Base-by-base conservation (phyloP, 2,888 invertebrate species). In the Herminia tarsipennalis region DNA sequence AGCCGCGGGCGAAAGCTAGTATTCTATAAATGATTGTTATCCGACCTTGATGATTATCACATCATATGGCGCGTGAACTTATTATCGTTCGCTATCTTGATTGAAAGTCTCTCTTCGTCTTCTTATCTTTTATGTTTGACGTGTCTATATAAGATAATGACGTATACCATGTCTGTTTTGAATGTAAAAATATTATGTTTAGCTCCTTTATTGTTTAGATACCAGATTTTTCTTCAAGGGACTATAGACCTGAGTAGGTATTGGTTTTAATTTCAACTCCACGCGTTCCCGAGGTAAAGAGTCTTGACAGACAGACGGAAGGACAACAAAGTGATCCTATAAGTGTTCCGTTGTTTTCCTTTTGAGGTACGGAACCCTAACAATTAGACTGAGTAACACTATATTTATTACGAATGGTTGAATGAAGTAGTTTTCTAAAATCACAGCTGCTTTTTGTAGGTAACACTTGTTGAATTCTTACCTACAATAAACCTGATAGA, bases 71-170 rank as follows among this genome's bases (percentile, higher is more conserved):
- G 60, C 59, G 59, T 57, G 56, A 68, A 48, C 49, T 37, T 53
- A 51, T 70, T 80, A 77, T 75, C 76, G 24, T 34, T 8, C 35
- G 24, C 34, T 81, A 83, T 84, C 81, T 75, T 81, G 82, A 82
- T 82, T 74, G 78, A 82, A 76, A 74, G 76, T 67, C 59, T 68
- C 51, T 69, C 60, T 62, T 59, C 61, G 34, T 37, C 18, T 39
- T 39, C 49, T 50, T 60, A 56, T 72, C 73, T 71, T 66, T 56
- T 53, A 42, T 55, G 54, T 54, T 56, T 54, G 39, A 33, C 41
- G 25, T 36, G 24, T 28, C 35, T 42, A 47, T 47, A 50, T 57
- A 58, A 36, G 42, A 41, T 39, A 22, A 20, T 48, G 54, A 49
- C 37, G 45, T 49, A 10, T 24, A 14, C 14, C 14, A 17, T 18